These are phyloP conservation scores for Phylloscopus collybita DNA, from an alignment of 2,797 vertebrate species.

Conservation along the genomic window DNA sequence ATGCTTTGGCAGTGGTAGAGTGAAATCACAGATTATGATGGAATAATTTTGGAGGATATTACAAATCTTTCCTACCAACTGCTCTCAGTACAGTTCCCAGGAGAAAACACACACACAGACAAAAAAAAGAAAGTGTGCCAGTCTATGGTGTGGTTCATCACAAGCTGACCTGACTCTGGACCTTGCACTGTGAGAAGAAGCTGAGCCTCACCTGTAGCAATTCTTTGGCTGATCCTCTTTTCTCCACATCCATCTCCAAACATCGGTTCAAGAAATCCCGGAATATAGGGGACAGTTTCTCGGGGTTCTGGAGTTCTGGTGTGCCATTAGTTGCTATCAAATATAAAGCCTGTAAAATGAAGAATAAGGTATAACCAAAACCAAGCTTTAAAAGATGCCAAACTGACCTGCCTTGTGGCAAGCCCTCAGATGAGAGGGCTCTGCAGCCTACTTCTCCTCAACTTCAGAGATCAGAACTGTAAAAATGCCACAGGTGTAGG, in stretches of 20 bases:
- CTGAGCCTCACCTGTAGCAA: conserved; percentile 86
- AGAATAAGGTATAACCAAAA: background rate
- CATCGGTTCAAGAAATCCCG: conserved; percentile 95
- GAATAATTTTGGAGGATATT: background rate
- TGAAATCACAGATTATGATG: background rate
- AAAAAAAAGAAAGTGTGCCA: background rate
- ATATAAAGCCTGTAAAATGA: conserved; percentile 87
- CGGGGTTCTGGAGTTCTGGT: conserved; percentile 95
- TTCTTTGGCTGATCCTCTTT: conserved; percentile 94
- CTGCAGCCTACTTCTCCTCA: background rate
- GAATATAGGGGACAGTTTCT: conserved; percentile 95
- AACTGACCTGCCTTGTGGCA: background rate
- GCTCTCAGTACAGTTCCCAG: background rate
- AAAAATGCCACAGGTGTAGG: background rate
- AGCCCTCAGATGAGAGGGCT: background rate
- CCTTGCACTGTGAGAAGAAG: background rate
- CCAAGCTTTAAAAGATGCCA: background rate
- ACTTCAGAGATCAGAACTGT: background rate
- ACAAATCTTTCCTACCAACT: background rate
- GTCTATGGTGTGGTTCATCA: background rate
- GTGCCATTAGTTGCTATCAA: conserved; percentile 98
- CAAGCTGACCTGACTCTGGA: background rate
- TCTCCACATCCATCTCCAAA: conserved; percentile 98
- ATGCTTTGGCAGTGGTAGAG: background rate
- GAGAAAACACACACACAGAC: background rate